phyloP scores from a whole-genome alignment of 2,113 vertebrate genomes.

The Macrotis lagotis region DNA sequence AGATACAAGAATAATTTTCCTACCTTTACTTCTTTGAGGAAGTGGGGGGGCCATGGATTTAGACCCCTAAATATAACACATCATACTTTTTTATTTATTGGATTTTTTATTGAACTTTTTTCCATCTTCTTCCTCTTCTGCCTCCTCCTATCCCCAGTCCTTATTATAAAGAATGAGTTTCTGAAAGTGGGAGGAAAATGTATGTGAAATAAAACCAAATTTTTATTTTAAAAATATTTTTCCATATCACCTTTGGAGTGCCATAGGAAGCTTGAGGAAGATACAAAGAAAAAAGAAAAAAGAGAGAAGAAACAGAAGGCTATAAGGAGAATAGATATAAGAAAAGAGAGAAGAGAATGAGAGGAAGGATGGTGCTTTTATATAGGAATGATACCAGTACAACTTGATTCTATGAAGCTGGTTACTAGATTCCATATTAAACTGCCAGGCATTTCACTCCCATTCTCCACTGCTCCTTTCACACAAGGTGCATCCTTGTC shows the following conservation, averaged over 20 bases:
- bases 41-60: not conserved
- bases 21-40: not conserved
- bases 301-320: not conserved
- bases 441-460: not conserved
- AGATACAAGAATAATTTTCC: not conserved
- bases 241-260: not conserved
- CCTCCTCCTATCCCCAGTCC: not conserved
- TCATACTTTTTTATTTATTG: not conserved
- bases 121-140: not conserved
- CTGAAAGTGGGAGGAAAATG: not conserved
- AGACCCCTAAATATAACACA: not conserved
- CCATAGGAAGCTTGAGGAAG: not conserved
- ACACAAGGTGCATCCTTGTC: not conserved
- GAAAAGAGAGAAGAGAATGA: not conserved
- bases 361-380: not conserved
- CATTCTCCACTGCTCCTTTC: not conserved
- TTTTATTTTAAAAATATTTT: not conserved
- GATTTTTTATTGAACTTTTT: not conserved
- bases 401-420: not conserved
- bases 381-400: not conserved
- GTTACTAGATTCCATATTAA: not conserved
- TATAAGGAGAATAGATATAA: not conserved
- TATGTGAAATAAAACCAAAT: not conserved
- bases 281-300: not conserved
- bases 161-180: not conserved